Percentiles rank a stretch among this genome's conserved stretches.
phyloP scores from a whole-genome alignment of 2,113 vertebrate genomes.

The Climacteris rufus region DNA sequence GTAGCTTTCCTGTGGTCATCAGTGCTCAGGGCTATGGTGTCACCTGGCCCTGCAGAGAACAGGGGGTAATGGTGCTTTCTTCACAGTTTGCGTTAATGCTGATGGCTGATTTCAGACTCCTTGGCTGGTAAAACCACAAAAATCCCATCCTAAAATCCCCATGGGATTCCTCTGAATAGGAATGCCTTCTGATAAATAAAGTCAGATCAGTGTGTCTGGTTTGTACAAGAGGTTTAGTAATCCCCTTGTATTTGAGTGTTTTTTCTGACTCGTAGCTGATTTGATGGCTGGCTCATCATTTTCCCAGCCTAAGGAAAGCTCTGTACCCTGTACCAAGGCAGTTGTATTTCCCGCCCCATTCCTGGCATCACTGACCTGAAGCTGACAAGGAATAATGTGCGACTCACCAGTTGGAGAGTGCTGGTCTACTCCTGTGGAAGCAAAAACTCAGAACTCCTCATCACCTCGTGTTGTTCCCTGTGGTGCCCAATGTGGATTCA shows the following conservation, averaged over 20 bases:
- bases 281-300: fast-evolving
- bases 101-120: neutral
- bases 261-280: neutral
- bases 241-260: fast-evolving
- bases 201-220: neutral
- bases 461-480: neutral
- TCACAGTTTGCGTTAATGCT: neutral
- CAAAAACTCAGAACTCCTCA: neutral
- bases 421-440: neutral
- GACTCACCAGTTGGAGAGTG: neutral
- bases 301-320: neutral
- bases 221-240: neutral
- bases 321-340: fast-evolving
- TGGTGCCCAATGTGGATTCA: neutral
- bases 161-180: neutral
- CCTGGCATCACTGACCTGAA: neutral
- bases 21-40: neutral
- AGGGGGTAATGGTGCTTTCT: neutral
- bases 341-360: neutral
- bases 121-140: neutral
- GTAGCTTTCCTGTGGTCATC: neutral
- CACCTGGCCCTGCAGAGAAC: neutral
- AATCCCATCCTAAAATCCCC: neutral
- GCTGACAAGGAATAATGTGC: neutral
- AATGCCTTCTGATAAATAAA: neutral